Conservation (phyloP, 2,888 invertebrate species). For the Leptinotarsa rubiginosa region DNA sequence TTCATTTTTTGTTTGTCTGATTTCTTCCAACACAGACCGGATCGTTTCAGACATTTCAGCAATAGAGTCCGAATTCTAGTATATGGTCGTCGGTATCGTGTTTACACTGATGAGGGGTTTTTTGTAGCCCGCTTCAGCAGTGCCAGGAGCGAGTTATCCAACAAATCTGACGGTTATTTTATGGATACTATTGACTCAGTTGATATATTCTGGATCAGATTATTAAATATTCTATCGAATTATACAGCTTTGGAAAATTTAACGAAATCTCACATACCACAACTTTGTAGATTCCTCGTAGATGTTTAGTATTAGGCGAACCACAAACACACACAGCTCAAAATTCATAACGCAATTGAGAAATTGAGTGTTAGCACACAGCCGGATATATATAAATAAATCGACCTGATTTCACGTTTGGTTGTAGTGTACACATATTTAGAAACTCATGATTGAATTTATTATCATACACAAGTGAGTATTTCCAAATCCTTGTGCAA, state of each 20-base stretch:
- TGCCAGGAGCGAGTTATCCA: neutral
- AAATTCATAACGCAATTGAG: too few relatives aligned
- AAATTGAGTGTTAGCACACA: too few relatives aligned
- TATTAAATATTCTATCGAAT: neutral
- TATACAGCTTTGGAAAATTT: neutral
- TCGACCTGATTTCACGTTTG: too few relatives aligned
- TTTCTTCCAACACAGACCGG: too few relatives aligned
- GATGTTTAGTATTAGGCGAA: neutral
- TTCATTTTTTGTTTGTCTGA: neutral
- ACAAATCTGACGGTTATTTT: neutral
- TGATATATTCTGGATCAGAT: neutral
- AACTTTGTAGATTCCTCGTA: neutral
- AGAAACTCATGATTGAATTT: too few relatives aligned
- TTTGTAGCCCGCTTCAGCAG: neutral
- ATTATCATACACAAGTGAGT: too few relatives aligned
- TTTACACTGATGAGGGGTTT: neutral
- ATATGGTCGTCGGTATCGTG: neutral
- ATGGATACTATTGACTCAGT: neutral
- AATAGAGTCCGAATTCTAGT: too few relatives aligned
- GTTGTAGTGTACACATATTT: too few relatives aligned
- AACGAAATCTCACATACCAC: neutral
- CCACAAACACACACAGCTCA: neutral
- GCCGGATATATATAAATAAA: too few relatives aligned
- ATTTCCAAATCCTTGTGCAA: too few relatives aligned
- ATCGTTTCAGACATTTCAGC: too few relatives aligned